phyloP scores from a whole-genome alignment of 2,797 vertebrate genomes.

The Oreortyx pictus region DNA sequence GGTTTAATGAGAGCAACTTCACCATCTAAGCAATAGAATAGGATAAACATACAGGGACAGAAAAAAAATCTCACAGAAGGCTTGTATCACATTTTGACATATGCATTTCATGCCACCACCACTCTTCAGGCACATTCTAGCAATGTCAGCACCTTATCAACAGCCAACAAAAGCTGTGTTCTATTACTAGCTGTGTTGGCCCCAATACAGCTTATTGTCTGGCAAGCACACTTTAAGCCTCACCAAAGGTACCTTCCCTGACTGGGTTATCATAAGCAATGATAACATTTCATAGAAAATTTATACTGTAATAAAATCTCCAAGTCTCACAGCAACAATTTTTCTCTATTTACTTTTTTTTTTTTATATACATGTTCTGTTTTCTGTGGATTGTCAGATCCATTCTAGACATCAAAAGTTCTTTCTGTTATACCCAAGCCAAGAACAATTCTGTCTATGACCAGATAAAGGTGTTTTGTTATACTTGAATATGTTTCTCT shows the following conservation, averaged over 20 bases:
- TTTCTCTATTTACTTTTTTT: background rate
- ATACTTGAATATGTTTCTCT: background rate
- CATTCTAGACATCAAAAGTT: background rate
- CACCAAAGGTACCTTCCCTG: background rate
- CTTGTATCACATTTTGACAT: background rate
- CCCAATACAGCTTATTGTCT: background rate
- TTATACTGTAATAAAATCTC: background rate
- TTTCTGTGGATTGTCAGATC: background rate
- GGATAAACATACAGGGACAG: background rate
- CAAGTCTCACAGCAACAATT: background rate
- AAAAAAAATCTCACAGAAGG: background rate
- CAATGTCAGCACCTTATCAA: background rate
- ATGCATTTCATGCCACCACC: background rate
- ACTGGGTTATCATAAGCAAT: background rate
- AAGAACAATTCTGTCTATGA: background rate
- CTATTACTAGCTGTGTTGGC: background rate
- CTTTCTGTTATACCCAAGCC: background rate
- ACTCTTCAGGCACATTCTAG: background rate
- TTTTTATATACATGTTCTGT: background rate
- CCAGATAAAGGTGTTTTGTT: background rate
- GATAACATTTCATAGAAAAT: background rate
- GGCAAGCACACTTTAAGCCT: background rate
- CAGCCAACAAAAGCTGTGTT: background rate
- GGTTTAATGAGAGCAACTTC: background rate
- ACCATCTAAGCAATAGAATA: background rate